Evolutionary conservation across 64 coral and sea anemone genomes (phyloP).

Genomic region (Stylophora pistillata): DNA sequence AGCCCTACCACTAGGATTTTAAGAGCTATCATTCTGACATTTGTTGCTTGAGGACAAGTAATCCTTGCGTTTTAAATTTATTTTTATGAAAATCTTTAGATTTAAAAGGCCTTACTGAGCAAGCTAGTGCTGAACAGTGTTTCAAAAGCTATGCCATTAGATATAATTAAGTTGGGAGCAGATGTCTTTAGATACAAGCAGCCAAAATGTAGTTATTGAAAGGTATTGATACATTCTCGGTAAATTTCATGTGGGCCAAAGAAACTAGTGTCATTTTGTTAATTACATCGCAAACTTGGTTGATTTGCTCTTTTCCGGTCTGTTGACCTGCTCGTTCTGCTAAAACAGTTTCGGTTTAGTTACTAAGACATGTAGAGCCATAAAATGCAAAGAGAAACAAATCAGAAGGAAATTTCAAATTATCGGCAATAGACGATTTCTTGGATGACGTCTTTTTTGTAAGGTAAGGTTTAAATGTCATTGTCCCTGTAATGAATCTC

Average conservation of each 20-base stretch:
- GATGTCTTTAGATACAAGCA: neutral
- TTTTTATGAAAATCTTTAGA: no score
- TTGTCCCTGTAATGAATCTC: no score
- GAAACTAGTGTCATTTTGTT: conserved; percentile 29
- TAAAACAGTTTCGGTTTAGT: neutral
- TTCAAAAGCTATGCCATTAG: neutral
- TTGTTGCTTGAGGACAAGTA: no score
- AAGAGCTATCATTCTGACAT: no score
- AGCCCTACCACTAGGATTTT: no score
- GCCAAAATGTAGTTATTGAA: neutral
- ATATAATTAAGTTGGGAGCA: neutral
- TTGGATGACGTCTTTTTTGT: no score
- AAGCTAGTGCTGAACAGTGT: neutral
- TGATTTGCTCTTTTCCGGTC: conserved; percentile 8
- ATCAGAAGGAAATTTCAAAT: neutral
- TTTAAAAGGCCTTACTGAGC: no score
- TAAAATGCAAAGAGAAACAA: neutral
- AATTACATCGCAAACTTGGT: conserved; percentile 32
- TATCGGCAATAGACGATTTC: no score
- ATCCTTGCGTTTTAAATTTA: no score
- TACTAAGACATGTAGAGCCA: neutral
- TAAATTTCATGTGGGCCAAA: conserved; percentile 26
- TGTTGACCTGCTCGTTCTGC: neutral
- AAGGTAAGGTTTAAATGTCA: no score
- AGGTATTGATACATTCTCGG: conserved; percentile 27